phyloP scores from a whole-genome alignment of 2,888 invertebrate genomes.

The Eupithecia tripunctaria region DNA sequence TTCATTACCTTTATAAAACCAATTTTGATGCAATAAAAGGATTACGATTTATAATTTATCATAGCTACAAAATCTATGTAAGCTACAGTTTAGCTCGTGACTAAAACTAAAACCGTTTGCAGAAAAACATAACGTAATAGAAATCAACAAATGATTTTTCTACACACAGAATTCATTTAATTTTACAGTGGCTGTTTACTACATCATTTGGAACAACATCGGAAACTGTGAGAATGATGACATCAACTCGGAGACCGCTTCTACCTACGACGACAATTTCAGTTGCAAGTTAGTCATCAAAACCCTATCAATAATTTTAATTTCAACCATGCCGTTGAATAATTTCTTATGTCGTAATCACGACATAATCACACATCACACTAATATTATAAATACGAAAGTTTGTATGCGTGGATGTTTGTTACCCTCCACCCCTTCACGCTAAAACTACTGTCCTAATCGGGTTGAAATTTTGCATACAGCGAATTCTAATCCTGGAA shows the following conservation, averaged over 20 bases:
- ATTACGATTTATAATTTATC: too few relatives aligned
- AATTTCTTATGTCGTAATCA: background rate
- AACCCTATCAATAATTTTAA: background rate
- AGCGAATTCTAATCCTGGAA: too few relatives aligned
- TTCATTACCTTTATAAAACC: too few relatives aligned
- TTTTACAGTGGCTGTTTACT: conserved; percentile 87
- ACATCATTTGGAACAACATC: conserved; percentile 90
- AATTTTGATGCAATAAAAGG: too few relatives aligned
- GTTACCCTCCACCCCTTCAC: too few relatives aligned
- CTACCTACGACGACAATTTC: conserved; percentile 64
- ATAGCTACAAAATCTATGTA: too few relatives aligned
- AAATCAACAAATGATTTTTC: background rate
- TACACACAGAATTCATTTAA: background rate
- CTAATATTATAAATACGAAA: too few relatives aligned
- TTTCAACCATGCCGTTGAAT: background rate
- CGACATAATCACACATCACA: too few relatives aligned
- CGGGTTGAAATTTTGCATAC: too few relatives aligned
- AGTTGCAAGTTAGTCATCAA: conserved; percentile 67
- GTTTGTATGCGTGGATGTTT: too few relatives aligned
- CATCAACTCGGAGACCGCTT: conserved; percentile 59
- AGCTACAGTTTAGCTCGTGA: background rate
- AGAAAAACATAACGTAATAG: background rate
- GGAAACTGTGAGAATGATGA: conserved; percentile 83
- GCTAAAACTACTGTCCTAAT: too few relatives aligned
- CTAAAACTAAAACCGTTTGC: background rate